Evolutionary conservation across 2,888 invertebrate genomes (phyloP).

Genomic region (Lysandra coridon): DNA sequence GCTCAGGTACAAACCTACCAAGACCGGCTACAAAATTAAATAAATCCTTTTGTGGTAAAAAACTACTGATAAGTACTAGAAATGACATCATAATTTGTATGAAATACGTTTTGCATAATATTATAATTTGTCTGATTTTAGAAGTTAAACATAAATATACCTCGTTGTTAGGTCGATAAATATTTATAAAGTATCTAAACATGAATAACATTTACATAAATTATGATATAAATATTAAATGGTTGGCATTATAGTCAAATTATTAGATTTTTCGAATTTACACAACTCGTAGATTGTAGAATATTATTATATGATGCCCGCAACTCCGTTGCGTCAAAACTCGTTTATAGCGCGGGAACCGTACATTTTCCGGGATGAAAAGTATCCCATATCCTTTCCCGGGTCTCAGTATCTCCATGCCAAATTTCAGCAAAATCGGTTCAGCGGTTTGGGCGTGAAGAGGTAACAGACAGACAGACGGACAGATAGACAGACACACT

Average conservation of each 20-base stretch:
- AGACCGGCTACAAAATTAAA: not conserved
- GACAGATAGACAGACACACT: too few relatives aligned
- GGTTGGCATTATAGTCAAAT: not conserved
- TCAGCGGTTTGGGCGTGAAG: too few relatives aligned
- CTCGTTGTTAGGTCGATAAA: slow-evolving; percentile 14
- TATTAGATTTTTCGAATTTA: not conserved
- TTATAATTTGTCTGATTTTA: slow-evolving; percentile 23
- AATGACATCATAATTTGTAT: slow-evolving; percentile 11
- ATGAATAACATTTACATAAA: slow-evolving; percentile 18
- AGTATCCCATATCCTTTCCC: too few relatives aligned
- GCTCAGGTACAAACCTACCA: not conserved
- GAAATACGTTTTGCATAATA: slow-evolving; percentile 8
- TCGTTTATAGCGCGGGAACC: too few relatives aligned
- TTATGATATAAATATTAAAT: not conserved
- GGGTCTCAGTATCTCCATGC: too few relatives aligned
- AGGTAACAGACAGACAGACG: too few relatives aligned
- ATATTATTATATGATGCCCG: too few relatives aligned
- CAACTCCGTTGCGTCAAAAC: too few relatives aligned
- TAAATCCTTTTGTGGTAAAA: not conserved
- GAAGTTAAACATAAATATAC: slow-evolving; percentile 20
- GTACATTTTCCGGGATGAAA: too few relatives aligned
- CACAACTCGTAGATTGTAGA: not conserved
- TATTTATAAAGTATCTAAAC: not conserved
- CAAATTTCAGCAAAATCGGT: too few relatives aligned
- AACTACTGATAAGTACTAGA: not conserved